A percentile compares a stretch with the other conserved stretches of the same genome.
These are phyloP conservation scores for Lasioglossum marginatum DNA, from an alignment of 2,888 invertebrate species.

Conservation along the genomic window DNA sequence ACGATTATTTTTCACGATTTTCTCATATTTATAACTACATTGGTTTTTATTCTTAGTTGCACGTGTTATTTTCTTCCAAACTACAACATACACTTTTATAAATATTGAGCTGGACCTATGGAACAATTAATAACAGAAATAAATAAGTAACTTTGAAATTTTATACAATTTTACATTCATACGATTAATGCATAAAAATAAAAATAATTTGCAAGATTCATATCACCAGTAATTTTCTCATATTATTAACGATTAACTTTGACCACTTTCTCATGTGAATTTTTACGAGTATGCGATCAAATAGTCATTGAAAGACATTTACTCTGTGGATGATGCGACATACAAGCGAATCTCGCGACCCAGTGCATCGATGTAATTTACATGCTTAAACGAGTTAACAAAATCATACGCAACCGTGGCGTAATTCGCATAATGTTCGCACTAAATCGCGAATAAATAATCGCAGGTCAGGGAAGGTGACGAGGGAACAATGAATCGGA, in stretches of 20 bases:
- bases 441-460: conserved; percentile 47
- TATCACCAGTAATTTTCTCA: no score
- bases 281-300: neutral
- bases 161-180: no score
- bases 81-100: neutral
- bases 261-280: neutral
- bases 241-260: no score
- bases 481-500: conserved; percentile 42
- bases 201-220: no score
- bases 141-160: no score
- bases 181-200: no score
- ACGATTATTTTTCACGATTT: no score
- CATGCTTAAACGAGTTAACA: conserved; percentile 31
- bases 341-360: neutral
- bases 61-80: no score
- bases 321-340: neutral
- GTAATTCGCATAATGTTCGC: conserved; percentile 46
- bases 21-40: no score
- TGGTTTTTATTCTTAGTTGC: neutral
- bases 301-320: neutral
- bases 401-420: conserved; percentile 17
- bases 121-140: no score
- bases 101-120: neutral
- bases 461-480: conserved; percentile 13
- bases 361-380: conserved; percentile 17